These are phyloP conservation scores for Neofelis nebulosa DNA, from an alignment of 2,113 vertebrate species.

Conservation along the genomic window DNA sequence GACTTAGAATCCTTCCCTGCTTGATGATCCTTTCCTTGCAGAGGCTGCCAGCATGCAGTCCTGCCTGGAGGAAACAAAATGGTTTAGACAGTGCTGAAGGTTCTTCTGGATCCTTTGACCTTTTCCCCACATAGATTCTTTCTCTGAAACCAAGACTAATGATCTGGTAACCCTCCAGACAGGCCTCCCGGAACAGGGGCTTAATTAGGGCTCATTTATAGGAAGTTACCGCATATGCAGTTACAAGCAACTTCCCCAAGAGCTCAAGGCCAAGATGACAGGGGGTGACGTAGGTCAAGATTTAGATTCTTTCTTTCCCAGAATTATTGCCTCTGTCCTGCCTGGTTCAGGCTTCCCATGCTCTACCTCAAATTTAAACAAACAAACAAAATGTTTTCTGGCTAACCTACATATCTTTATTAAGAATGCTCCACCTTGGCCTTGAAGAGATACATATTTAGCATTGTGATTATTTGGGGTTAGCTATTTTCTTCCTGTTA, in stretches of 20 bases:
- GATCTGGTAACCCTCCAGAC: constrained; percentile 47
- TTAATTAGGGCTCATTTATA: constrained; percentile 65
- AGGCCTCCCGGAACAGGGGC: background rate
- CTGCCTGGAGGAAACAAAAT: background rate
- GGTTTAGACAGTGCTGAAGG: background rate
- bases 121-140: background rate
- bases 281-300: background rate
- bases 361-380: constrained; percentile 26
- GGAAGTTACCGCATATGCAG: background rate
- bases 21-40: background rate
- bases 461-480: constrained; percentile 40
- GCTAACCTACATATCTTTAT: constrained; percentile 14
- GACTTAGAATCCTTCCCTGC: background rate
- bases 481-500: constrained; percentile 63
- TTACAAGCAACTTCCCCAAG: constrained; percentile 11
- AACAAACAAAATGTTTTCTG: background rate
- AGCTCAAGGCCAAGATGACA: constrained; percentile 17
- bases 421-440: constrained; percentile 11
- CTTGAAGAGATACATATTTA: constrained; percentile 24
- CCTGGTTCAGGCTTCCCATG: background rate
- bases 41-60: too few relatives aligned
- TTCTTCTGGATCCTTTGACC: background rate
- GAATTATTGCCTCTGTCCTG: background rate
- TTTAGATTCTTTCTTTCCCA: constrained; percentile 26
- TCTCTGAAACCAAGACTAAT: constrained; percentile 60